Conservation (phyloP, 2,888 invertebrate species). For the Fragum whitleyi region DNA sequence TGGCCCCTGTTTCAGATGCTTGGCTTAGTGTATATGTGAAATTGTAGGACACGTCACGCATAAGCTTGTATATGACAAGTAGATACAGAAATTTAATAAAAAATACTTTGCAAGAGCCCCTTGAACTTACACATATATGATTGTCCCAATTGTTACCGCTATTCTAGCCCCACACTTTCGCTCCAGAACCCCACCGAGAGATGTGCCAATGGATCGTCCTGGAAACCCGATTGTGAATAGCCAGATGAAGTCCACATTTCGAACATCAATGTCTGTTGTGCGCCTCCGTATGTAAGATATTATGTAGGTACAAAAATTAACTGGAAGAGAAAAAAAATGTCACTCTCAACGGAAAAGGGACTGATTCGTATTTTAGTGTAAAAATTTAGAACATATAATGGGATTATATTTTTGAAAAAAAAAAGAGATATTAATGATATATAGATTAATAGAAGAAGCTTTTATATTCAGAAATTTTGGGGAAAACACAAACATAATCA, state of each 20-base stretch:
- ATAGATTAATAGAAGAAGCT: too few relatives aligned
- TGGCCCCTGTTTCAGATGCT: too few relatives aligned
- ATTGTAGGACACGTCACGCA: too few relatives aligned
- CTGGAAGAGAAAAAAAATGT: background rate
- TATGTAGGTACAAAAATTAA: background rate
- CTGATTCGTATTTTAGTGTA: too few relatives aligned
- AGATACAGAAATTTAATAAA: too few relatives aligned
- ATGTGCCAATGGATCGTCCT: background rate
- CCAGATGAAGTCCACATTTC: constrained; percentile 5
- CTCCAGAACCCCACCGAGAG: background rate
- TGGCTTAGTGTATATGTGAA: too few relatives aligned
- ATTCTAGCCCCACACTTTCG: background rate
- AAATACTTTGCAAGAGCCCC: too few relatives aligned
- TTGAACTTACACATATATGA: background rate
- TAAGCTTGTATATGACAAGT: too few relatives aligned
- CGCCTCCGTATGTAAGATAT: background rate
- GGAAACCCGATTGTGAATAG: background rate
- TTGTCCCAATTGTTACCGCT: background rate
- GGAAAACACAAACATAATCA: too few relatives aligned
- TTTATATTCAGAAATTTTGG: too few relatives aligned
- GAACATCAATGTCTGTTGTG: background rate
- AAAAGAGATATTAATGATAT: background rate
- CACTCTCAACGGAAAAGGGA: too few relatives aligned
- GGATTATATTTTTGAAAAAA: background rate
- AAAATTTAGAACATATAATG: too few relatives aligned